Evolutionary conservation across 2,797 vertebrate species (phyloP).

Genomic region (Prionace glauca): DNA sequence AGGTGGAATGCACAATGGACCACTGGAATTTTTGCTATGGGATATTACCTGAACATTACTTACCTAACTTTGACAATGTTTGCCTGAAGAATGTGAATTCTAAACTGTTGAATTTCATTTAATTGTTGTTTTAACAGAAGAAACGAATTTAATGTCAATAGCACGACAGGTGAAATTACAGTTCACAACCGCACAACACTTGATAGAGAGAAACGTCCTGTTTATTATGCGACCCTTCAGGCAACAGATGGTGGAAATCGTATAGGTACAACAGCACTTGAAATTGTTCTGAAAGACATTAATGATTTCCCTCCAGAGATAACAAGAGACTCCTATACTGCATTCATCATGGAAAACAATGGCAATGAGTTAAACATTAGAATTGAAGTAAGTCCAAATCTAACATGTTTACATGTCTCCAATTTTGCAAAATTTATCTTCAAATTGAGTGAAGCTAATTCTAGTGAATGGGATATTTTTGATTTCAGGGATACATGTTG

Average conservation of each 20-base stretch:
- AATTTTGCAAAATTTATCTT: not conserved
- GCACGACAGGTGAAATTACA: conserved; percentile 54
- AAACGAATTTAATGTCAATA: conserved; percentile 59
- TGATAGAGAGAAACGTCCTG: conserved; percentile 69
- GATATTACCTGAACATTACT: not conserved
- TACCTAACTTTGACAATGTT: no score
- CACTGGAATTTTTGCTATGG: not conserved
- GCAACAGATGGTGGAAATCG: conserved; percentile 63
- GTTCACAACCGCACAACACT: conserved; percentile 58
- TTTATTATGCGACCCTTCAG: conserved; percentile 72
- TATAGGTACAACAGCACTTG: conserved; percentile 60
- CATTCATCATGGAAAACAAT: conserved; percentile 62
- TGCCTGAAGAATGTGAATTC: not conserved
- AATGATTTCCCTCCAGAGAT: conserved; percentile 68
- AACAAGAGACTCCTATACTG: conserved; percentile 60
- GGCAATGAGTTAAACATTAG: conserved; percentile 39
- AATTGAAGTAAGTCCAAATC: conserved; percentile 52
- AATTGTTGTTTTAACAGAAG: conserved; percentile 52
- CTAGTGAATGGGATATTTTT: not conserved
- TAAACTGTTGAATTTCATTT: not conserved
- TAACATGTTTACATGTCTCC: not conserved
- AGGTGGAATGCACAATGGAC: not conserved
- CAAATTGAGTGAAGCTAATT: not conserved
- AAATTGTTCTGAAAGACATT: conserved; percentile 70
- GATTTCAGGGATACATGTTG: not conserved